Evolutionary conservation across 2,888 invertebrate genomes (phyloP).

Genomic region (Micoletzkya japonica): DNA sequence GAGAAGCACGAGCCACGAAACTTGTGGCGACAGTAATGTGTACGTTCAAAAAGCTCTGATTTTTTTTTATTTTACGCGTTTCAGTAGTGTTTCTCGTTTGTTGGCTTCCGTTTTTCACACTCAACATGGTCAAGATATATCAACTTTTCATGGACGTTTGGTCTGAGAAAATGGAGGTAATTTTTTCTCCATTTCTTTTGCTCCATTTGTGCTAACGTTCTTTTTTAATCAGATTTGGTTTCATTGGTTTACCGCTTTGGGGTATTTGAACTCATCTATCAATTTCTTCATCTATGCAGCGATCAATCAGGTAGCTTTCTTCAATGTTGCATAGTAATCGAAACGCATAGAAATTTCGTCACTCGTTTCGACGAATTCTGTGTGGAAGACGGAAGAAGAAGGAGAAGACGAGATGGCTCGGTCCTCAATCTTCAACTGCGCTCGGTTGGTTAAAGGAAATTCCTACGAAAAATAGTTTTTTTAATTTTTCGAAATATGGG

Average conservation of each 20-base stretch:
- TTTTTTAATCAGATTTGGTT: slow-evolving; percentile 35
- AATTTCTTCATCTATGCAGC: slow-evolving; percentile 68
- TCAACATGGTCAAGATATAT: slow-evolving; percentile 65
- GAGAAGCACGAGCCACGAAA: slow-evolving; percentile 63
- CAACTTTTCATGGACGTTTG: slow-evolving; percentile 51
- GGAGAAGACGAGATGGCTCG: slow-evolving; percentile 56
- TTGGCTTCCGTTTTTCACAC: slow-evolving; percentile 69
- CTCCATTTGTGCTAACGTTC: neutral
- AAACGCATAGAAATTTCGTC: slow-evolving; percentile 60
- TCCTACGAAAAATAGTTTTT: too few species aligned
- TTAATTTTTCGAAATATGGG: too few species aligned
- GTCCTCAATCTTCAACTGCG: neutral
- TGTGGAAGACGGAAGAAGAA: slow-evolving; percentile 44
- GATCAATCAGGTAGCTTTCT: slow-evolving; percentile 63
- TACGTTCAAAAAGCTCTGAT: slow-evolving; percentile 29
- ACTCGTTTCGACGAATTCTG: slow-evolving; percentile 58
- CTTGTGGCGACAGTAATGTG: slow-evolving; percentile 67
- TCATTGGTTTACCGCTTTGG: slow-evolving; percentile 63
- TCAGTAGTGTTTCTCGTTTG: slow-evolving; percentile 68
- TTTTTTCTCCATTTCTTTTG: neutral
- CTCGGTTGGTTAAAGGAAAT: too few species aligned
- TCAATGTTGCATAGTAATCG: neutral
- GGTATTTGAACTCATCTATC: slow-evolving; percentile 67
- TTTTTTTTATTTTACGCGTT: slow-evolving; percentile 35
- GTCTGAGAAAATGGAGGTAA: slow-evolving; percentile 45